Conservation (phyloP, 2,797 vertebrate species). For the Orientallactaga sibirica region DNA sequence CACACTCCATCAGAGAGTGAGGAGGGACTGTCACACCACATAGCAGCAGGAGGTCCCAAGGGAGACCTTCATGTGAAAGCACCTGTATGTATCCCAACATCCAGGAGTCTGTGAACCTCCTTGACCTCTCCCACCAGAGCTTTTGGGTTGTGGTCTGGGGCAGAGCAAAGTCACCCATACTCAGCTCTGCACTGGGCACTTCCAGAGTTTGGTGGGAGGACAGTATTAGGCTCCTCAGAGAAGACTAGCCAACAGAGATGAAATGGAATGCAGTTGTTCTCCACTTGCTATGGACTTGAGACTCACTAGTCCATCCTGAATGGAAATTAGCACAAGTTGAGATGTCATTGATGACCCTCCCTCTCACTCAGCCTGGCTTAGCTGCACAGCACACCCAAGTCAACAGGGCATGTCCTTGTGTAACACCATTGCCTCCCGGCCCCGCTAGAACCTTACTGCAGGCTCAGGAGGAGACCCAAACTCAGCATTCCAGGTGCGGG, state of each 20-base stretch:
- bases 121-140: not conserved
- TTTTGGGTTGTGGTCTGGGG: too few species aligned
- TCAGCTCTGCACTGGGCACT: not conserved
- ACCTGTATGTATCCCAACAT: fast-evolving
- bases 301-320: too few species aligned
- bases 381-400: not conserved
- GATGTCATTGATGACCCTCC: not conserved
- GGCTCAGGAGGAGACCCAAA: not conserved
- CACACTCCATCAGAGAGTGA: too few species aligned
- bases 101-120: not conserved
- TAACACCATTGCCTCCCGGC: not conserved
- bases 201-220: not conserved
- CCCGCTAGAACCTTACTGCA: fast-evolving
- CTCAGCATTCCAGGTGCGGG: not conserved
- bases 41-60: not conserved
- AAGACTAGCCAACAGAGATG: not conserved
- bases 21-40: not conserved
- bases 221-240: not conserved
- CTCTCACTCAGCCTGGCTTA: not conserved
- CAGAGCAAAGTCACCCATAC: not conserved
- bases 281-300: not conserved
- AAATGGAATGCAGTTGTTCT: not conserved
- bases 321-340: not conserved
- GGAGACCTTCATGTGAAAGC: too few species aligned
- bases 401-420: not conserved